Conservation (phyloP, 1,140 invertebrate species). For the Lepidurus arcticus region DNA sequence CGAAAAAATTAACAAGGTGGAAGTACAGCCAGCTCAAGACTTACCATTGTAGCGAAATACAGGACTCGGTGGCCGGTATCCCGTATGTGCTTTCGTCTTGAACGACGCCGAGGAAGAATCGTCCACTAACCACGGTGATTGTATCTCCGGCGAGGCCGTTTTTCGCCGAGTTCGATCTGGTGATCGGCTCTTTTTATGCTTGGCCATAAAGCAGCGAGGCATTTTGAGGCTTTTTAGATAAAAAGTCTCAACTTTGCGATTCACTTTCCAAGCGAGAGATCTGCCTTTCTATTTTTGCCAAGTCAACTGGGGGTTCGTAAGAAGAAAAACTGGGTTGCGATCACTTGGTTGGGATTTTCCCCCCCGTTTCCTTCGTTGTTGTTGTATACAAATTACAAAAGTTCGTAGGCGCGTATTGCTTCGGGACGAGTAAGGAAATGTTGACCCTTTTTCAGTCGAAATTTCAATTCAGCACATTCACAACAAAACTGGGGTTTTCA, state of each 20-base stretch:
- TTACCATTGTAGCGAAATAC: neutral
- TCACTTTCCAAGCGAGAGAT: neutral
- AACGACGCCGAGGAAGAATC: constrained; percentile 13
- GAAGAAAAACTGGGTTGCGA: too few relatives aligned
- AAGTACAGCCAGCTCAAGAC: neutral
- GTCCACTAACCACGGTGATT: constrained; percentile 20
- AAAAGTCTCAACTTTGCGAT: neutral
- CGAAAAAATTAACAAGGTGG: neutral
- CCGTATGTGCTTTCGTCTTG: neutral
- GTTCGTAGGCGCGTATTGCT: too few relatives aligned
- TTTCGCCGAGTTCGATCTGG: constrained; percentile 26
- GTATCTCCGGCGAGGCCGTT: constrained; percentile 5
- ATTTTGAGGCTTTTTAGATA: constrained; percentile 9
- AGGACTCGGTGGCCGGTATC: constrained; percentile 13
- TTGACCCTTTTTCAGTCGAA: too few relatives aligned
- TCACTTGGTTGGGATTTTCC: too few relatives aligned
- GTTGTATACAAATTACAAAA: too few relatives aligned
- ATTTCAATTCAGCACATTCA: too few relatives aligned
- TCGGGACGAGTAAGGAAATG: too few relatives aligned
- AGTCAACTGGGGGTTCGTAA: too few relatives aligned
- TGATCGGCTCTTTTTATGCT: constrained; percentile 27
- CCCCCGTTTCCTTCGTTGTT: too few relatives aligned
- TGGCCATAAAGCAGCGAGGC: constrained; percentile 34
- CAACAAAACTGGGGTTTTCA: too few relatives aligned
- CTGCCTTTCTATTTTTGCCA: too few relatives aligned